Evolutionary conservation across 2,888 invertebrate species (phyloP).

Genomic region (Melanchra persicariae): DNA sequence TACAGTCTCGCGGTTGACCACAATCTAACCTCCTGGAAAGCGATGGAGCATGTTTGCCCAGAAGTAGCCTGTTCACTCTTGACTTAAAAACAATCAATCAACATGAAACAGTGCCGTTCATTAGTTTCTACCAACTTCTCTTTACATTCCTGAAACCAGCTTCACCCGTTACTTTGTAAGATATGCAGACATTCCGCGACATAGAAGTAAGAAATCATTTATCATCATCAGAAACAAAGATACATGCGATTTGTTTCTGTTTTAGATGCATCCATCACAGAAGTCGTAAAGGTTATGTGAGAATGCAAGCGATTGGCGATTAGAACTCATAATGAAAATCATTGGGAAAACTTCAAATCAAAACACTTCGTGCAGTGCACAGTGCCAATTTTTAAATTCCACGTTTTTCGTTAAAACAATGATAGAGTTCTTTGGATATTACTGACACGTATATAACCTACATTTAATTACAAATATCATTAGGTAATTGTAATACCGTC

Average conservation of each 20-base stretch:
- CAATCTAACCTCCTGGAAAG: too few species aligned
- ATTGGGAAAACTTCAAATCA: background rate
- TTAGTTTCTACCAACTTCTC: too few species aligned
- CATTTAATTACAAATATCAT: background rate
- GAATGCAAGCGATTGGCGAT: conserved; percentile 13
- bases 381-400: background rate
- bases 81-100: too few species aligned
- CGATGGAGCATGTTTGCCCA: too few species aligned
- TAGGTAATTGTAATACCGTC: background rate
- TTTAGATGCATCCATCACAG: conserved; percentile 27
- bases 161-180: conserved; percentile 3
- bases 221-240: conserved; percentile 16
- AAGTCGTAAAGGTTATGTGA: conserved; percentile 10
- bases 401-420: background rate
- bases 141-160: background rate
- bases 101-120: too few species aligned
- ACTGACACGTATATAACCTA: background rate
- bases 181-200: conserved; percentile 24
- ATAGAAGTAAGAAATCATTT: conserved; percentile 18
- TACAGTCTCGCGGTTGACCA: too few species aligned
- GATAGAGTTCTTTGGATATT: too few species aligned
- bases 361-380: background rate
- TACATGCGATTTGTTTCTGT: conserved; percentile 26
- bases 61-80: too few species aligned
- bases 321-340: background rate